These are phyloP conservation scores for Graphium colonna DNA, from an alignment of 2,888 invertebrate species.

Conservation along the genomic window DNA sequence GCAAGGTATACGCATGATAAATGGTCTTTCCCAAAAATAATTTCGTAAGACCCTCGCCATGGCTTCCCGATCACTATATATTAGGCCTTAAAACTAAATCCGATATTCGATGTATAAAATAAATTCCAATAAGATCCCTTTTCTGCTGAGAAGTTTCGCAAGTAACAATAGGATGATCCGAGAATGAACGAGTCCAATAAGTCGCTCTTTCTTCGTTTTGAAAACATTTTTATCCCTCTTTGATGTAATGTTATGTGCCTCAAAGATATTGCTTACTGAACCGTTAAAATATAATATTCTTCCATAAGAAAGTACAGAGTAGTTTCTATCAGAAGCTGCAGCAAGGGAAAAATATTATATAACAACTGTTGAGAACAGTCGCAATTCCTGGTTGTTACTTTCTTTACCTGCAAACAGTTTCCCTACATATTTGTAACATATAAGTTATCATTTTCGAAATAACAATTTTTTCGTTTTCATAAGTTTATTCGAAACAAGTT, in stretches of 20 bases:
- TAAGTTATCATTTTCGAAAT: too few species aligned
- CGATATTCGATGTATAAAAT: conserved; percentile 53
- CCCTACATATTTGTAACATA: too few species aligned
- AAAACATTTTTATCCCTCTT: conserved; percentile 24
- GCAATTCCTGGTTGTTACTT: too few species aligned
- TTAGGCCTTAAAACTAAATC: conserved; percentile 64
- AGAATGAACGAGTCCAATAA: conserved; percentile 65
- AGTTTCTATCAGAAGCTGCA: too few species aligned
- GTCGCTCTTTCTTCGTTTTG: conserved; percentile 49
- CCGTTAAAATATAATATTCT: not conserved
- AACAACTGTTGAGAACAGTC: too few species aligned
- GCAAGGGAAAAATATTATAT: too few species aligned
- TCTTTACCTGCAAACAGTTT: too few species aligned
- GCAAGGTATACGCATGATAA: conserved; percentile 54
- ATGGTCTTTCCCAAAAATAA: conserved; percentile 72
- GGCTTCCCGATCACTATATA: conserved; percentile 55
- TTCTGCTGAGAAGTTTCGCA: conserved; percentile 55
- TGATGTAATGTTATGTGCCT: conserved; percentile 16
- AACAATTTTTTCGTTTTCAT: too few species aligned
- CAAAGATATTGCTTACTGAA: conserved; percentile 4
- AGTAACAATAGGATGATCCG: conserved; percentile 68
- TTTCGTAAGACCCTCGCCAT: conserved; percentile 59
- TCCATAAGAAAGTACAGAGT: not conserved
- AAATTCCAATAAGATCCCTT: conserved; percentile 69
- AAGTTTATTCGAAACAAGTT: too few species aligned